Percentiles rank a stretch among this genome's conserved stretches.
These are phyloP conservation scores for Arvicanthis niloticus DNA, from an alignment of 2,113 vertebrate genomes.

Conservation along the genomic window DNA sequence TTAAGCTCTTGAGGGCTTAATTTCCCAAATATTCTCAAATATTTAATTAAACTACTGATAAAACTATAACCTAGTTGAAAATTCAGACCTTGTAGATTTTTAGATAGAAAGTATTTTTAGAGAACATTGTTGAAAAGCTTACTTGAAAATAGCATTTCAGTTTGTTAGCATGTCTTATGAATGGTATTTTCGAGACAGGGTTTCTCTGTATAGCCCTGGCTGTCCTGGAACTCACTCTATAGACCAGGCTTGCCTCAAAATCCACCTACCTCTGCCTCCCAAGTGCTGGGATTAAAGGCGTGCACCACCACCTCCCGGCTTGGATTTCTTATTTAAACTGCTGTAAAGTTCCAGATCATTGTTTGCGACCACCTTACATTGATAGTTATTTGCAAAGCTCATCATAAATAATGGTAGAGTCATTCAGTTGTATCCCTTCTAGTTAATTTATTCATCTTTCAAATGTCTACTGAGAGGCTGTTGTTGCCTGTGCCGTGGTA, in stretches of 20 bases:
- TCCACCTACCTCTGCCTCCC: no score
- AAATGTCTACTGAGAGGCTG: not conserved
- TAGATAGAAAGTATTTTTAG: conserved; percentile 3
- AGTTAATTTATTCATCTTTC: not conserved
- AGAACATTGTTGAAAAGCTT: conserved; percentile 1
- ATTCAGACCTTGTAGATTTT: conserved; percentile 19
- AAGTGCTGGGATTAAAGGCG: no score
- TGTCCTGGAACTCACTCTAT: no score
- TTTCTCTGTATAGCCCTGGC: no score
- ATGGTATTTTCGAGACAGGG: not conserved
- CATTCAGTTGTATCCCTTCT: not conserved
- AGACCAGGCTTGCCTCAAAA: no score
- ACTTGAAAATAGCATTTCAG: not conserved
- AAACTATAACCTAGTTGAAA: conserved; percentile 40
- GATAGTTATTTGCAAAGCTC: conserved; percentile 19
- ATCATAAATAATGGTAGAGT: conserved; percentile 2
- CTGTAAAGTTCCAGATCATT: not conserved
- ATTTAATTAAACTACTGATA: conserved; percentile 58
- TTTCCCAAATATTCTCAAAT: conserved; percentile 56
- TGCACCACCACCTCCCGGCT: no score
- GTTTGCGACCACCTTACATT: not conserved
- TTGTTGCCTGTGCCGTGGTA: not conserved
- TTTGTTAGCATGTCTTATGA: conserved; percentile 3
- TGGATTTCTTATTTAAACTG: conserved; percentile 31
- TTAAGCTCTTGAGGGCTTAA: conserved; percentile 12